Evolutionary conservation across 2,113 vertebrate species (phyloP).

Genomic region (Cinclus cinclus): DNA sequence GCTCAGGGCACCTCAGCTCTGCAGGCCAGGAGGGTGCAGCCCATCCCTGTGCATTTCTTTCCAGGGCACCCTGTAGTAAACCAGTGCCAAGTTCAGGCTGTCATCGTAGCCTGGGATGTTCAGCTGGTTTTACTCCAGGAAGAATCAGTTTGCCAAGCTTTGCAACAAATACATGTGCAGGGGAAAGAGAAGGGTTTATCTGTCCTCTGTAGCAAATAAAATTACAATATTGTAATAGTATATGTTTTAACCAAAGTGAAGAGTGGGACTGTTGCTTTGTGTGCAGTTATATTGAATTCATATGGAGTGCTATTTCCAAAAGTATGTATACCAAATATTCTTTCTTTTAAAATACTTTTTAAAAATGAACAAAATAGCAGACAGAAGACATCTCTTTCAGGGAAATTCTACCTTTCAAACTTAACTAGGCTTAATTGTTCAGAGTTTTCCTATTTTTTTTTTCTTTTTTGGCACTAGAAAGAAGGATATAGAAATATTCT

Average conservation of each 20-base stretch:
- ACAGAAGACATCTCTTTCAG: background rate
- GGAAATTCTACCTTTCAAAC: background rate
- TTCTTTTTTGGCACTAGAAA: background rate
- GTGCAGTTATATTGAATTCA: background rate
- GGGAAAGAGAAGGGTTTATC: background rate
- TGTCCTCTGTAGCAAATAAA: background rate
- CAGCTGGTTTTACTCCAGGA: background rate
- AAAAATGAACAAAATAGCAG: background rate
- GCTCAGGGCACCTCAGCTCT: background rate
- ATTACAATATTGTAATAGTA: background rate
- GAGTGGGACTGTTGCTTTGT: background rate
- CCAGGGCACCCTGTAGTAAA: background rate
- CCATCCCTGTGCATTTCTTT: fast-evolving
- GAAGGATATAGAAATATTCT: background rate
- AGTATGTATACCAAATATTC: background rate
- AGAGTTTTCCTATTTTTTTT: background rate
- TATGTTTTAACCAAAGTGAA: background rate
- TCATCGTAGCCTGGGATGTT: fast-evolving
- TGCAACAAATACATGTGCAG: background rate
- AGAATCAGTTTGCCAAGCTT: background rate
- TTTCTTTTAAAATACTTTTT: background rate
- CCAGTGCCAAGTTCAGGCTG: fast-evolving
- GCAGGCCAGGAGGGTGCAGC: background rate
- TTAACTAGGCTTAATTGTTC: background rate
- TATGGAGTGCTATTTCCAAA: background rate